Evolutionary conservation across 2,113 vertebrate species (phyloP).

Genomic region (Pygoscelis antarcticus): DNA sequence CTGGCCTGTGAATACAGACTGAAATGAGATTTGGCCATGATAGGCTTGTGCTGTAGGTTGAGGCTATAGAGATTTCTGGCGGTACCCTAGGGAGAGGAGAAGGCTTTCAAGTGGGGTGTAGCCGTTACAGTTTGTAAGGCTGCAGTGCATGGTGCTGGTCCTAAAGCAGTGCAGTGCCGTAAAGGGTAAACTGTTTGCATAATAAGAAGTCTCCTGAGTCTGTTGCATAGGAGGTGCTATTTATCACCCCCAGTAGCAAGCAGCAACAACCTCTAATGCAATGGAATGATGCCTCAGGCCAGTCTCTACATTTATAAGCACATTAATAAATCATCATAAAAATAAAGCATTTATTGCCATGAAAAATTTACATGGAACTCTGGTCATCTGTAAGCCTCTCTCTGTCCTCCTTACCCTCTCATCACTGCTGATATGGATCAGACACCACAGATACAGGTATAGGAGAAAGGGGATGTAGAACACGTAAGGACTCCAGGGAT

Average conservation of each 20-base stretch:
- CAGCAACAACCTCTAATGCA: background rate
- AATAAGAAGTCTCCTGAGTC: background rate
- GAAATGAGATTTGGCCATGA: background rate
- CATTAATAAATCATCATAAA: slow-evolving; percentile 69
- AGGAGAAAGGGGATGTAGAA: background rate
- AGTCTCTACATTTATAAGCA: slow-evolving; percentile 58
- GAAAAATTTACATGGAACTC: slow-evolving; percentile 61
- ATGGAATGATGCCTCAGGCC: slow-evolving; percentile 18
- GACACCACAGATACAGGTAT: background rate
- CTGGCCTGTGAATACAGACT: background rate
- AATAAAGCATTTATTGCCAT: slow-evolving; percentile 56
- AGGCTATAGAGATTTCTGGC: background rate
- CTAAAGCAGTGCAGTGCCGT: background rate
- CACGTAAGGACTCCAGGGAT: background rate
- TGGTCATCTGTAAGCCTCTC: slow-evolving; percentile 2
- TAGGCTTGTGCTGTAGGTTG: background rate
- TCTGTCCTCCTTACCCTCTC: background rate
- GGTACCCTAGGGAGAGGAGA: background rate
- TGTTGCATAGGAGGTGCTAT: background rate
- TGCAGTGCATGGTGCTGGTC: background rate
- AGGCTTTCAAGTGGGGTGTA: background rate
- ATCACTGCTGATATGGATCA: background rate
- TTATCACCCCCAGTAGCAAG: slow-evolving; percentile 27
- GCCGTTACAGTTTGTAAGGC: background rate
- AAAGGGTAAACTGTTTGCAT: background rate